phyloP scores from a whole-genome alignment of 2,113 vertebrate species.

The Fulmarus glacialis region DNA sequence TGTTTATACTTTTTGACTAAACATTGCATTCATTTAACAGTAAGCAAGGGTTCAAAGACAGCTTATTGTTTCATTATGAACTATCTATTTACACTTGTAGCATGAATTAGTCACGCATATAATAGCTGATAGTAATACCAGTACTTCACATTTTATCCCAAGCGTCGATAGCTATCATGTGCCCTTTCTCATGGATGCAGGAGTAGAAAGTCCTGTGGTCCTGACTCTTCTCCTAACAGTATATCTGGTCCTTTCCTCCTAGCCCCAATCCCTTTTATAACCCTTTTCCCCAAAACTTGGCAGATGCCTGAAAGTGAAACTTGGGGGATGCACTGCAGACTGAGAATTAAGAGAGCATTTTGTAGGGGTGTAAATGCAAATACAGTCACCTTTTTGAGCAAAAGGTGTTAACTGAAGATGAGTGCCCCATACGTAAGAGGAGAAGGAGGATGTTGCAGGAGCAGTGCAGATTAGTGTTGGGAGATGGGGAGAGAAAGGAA shows the following conservation, averaged over 20 bases:
- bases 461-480: neutral
- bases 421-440: accelerated
- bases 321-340: neutral
- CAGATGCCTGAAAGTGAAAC: neutral
- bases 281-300: neutral
- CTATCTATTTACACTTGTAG: neutral
- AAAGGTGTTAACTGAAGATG: neutral
- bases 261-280: neutral
- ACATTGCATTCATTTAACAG: neutral
- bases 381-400: neutral
- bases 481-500: neutral
- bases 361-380: neutral
- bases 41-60: neutral
- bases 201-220: neutral
- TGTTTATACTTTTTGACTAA: neutral
- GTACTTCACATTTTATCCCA: neutral
- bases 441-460: neutral
- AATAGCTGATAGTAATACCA: neutral
- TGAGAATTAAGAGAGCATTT: neutral
- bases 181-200: neutral
- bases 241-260: neutral
- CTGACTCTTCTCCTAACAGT: neutral
- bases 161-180: neutral
- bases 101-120: neutral
- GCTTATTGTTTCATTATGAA: neutral